These are phyloP conservation scores for Tetraodon nigroviridis DNA, from an alignment of 2,113 vertebrate genomes.

Conservation along the genomic window DNA sequence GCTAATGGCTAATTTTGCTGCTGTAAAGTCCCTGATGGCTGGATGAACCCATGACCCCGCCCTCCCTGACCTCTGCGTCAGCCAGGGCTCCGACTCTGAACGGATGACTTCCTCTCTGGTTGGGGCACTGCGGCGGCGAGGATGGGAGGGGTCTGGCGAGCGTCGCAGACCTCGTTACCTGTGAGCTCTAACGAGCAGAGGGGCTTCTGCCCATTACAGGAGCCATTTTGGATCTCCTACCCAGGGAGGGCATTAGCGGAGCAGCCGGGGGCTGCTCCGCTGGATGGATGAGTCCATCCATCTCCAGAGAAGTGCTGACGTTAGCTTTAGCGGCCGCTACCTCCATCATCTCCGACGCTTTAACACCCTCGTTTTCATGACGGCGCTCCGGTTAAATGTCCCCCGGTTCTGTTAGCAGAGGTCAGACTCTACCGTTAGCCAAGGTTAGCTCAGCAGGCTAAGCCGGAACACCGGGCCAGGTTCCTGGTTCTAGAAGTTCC, in stretches of 20 bases:
- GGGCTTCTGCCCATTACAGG: constrained; percentile 2
- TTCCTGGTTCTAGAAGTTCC: no score
- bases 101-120: constrained; percentile 10
- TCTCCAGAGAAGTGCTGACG: constrained; percentile 36
- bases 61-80: background rate
- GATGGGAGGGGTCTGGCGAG: background rate
- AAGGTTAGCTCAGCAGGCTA: no score
- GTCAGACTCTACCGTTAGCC: background rate
- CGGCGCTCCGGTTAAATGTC: no score
- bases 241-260: constrained; percentile 3
- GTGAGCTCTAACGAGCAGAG: background rate
- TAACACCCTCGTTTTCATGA: no score
- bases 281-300: constrained; percentile 44
- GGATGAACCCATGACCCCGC: background rate
- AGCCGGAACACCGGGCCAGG: no score
- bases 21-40: no score
- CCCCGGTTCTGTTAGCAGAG: constrained; percentile 5
- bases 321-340: constrained; percentile 17
- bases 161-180: constrained; percentile 10
- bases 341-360: background rate
- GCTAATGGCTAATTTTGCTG: background rate
- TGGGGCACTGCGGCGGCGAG: no score
- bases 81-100: background rate
- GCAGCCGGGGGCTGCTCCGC: constrained; percentile 18
- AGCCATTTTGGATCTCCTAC: constrained; percentile 6